Percentiles rank a stretch among this genome's conserved stretches.
Evolutionary conservation across 2,888 invertebrate species (phyloP).

Genomic region (Phyto melanocephala): DNA sequence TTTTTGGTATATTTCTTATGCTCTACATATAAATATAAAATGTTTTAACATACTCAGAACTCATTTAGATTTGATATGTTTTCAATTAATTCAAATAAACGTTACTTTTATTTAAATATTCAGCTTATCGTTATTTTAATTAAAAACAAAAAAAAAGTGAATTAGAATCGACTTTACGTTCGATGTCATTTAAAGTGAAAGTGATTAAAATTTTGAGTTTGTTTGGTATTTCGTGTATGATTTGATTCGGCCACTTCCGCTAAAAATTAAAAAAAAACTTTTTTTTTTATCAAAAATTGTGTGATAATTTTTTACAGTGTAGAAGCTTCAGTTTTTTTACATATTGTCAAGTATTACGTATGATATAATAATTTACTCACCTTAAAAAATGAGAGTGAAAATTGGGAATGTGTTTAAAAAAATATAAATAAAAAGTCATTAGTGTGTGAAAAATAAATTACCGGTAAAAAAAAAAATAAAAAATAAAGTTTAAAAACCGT

Average conservation of each 20-base stretch:
- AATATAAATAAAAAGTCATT: background rate
- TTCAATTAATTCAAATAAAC: conserved; percentile 7
- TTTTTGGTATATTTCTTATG: conserved; percentile 16
- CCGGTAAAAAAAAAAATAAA: conserved; percentile 28
- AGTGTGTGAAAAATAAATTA: conserved; percentile 17
- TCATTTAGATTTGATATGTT: background rate
- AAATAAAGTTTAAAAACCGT: conserved; percentile 23
- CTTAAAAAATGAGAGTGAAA: conserved; percentile 12
- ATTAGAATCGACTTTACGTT: too few relatives aligned
- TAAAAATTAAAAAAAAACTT: too few relatives aligned
- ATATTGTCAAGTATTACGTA: background rate
- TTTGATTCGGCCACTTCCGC: too few relatives aligned
- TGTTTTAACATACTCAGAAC: too few relatives aligned
- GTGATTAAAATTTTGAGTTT: too few relatives aligned
- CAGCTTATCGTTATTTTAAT: background rate
- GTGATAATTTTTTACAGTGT: conserved; percentile 3
- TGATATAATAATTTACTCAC: conserved; percentile 37
- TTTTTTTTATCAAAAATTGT: background rate
- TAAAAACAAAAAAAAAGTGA: too few relatives aligned
- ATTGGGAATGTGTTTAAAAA: background rate
- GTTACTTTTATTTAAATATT: too few relatives aligned
- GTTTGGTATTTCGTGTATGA: too few relatives aligned
- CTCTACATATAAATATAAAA: conserved; percentile 18
- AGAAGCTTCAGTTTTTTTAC: conserved; percentile 51
- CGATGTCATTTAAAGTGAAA: too few relatives aligned